Base-by-base conservation (phyloP, 1,140 invertebrate species). In the Hylaeus volcanicus region DNA sequence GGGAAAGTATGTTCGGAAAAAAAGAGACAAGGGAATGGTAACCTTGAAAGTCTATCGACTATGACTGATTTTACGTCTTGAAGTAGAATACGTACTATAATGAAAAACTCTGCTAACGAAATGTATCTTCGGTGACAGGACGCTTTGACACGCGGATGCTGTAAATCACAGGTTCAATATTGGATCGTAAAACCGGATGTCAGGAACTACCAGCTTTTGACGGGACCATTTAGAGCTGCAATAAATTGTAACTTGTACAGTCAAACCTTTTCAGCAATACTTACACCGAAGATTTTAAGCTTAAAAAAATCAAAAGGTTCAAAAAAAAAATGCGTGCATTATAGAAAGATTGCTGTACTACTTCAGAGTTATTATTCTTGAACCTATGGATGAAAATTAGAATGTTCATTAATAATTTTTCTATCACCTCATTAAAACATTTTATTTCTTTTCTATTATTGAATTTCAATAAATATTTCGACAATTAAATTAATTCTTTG, bases 81-180 rank as follows among this genome's bases (percentile, higher is more conserved):
- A 77, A 74, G 79, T 53, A 66, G 82, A 86, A 88, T 84, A 0
- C 26, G 26, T 26, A 26, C 26, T 26, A 26, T 26, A 26, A 82
- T 74, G 66, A 69, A 71, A 81, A 66, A 78, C 26, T 63, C 3
- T 48, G 48, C 4, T 43, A 71, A 77, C 70, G 68, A 15, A 75
- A 26, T 51, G 6, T 41, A 58, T 76, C 41, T 60, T 15, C 41
- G 14, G 12, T 15, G 37, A 41, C 11, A 53, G 58, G 11, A 12
- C 45, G 56, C 37, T 37, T 12, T 66, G 68, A 77, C 78, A 71
- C 6, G 61, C 74, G 77, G 82, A 88, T 72, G 86, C 89, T 87
- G 81, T 92, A 91, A 92, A 92, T 91, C 88, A 88, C 83, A 41
- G n/a, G 86, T 88, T 87, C 83, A 85, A 88, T 89, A 86, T 65